Conservation (phyloP, 2,113 vertebrate species). For the Hylia prasina region DNA sequence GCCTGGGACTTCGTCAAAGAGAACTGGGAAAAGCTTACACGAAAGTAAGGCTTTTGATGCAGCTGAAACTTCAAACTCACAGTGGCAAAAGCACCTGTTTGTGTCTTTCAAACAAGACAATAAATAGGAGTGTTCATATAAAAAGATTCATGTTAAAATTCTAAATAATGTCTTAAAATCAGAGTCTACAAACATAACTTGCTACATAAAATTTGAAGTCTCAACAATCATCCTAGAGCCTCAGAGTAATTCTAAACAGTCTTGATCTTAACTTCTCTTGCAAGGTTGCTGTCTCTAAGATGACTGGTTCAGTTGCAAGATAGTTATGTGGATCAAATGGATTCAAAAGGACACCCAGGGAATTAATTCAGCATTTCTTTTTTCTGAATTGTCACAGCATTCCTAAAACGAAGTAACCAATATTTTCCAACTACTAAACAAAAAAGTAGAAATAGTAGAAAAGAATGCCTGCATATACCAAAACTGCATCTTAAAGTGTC, state of each 20-base stretch:
- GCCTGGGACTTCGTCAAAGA: constrained; percentile 95
- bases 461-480: neutral
- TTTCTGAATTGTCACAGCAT: neutral
- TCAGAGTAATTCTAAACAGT: neutral
- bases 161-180: neutral
- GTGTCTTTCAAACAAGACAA: neutral
- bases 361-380: neutral
- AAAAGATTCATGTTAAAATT: neutral
- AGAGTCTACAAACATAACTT: neutral
- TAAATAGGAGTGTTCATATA: neutral
- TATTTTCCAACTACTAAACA: neutral
- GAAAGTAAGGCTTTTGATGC: constrained; percentile 77
- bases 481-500: neutral
- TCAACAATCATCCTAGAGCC: neutral
- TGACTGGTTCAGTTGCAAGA: neutral
- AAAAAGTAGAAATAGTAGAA: neutral
- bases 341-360: neutral
- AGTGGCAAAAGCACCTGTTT: neutral
- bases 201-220: neutral
- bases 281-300: neutral
- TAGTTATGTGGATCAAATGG: neutral
- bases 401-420: neutral
- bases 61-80: neutral
- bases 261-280: neutral
- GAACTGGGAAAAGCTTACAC: constrained; percentile 87